These are phyloP conservation scores for Gonocerus acuteangulatus DNA, from an alignment of 2,888 invertebrate species.

Conservation along the genomic window DNA sequence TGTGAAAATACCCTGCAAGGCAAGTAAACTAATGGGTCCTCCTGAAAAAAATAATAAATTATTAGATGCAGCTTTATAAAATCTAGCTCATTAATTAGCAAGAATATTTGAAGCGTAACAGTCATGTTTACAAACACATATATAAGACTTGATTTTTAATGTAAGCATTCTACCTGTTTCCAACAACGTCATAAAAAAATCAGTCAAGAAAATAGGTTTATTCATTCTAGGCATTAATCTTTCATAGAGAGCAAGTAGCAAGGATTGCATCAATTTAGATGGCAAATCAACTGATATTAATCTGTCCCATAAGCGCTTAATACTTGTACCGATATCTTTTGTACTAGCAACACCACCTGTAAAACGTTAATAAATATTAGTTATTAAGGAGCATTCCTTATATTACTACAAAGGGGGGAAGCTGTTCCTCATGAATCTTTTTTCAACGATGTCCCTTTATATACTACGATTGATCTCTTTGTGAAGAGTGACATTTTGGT, in stretches of 20 bases:
- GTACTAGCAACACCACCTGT: slow-evolving; percentile 20
- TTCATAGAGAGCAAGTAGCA: slow-evolving; percentile 73
- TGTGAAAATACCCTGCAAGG: slow-evolving; percentile 83
- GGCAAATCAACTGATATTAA: slow-evolving; percentile 21
- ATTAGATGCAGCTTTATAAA: neutral
- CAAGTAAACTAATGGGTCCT: slow-evolving; percentile 79
- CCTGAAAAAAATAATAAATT: slow-evolving; percentile 48
- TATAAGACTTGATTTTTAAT: neutral
- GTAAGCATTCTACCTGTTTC: slow-evolving; percentile 57
- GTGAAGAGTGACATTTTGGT: no score
- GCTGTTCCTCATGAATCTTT: no score
- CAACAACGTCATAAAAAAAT: slow-evolving; percentile 84
- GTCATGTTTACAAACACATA: no score
- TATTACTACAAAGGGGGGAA: no score
- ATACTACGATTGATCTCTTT: no score
- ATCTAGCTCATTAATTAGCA: neutral
- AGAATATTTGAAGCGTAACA: no score
- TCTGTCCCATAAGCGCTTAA: slow-evolving; percentile 29
- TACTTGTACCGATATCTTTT: slow-evolving; percentile 21
- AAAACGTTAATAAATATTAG: no score
- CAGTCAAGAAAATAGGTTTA: slow-evolving; percentile 75
- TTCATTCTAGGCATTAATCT: slow-evolving; percentile 70
- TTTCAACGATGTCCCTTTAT: no score
- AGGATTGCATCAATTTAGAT: slow-evolving; percentile 49
- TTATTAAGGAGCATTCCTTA: neutral